Base-by-base conservation (phyloP, 2,797 vertebrate species). In the Melanotaenia trifasciata region DNA sequence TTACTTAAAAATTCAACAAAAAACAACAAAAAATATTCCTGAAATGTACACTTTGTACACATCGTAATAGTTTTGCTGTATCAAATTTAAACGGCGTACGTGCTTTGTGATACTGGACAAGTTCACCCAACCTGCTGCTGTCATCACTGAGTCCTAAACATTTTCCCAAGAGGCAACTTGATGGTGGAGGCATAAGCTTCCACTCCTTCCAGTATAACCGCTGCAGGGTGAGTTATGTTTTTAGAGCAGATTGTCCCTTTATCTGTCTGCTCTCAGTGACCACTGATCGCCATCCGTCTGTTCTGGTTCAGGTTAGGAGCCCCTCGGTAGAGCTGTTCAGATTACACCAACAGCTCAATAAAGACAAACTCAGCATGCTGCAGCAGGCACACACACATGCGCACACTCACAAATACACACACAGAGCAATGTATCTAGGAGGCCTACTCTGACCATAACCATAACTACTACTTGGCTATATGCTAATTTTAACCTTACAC, bases 261-360 rank as follows among this genome's bases (percentile, higher is more conserved):
- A 74, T 80, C 74, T 54, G 69, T 79, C 66, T 13, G 64, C 59
- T 78, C 72, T 83, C 78, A 26, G 75, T 82, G 87, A 84, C 87
- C 84, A 84, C 81, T 80, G 86, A 86, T 79, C 71, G 60, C 84
- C 62, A 80, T 74, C 78, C 67, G 76, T 87, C 81, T 86, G 84
- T 47, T 87, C 89, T 74, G 78, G 70, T 83, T 81, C 84, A 82
- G 72, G 85, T 84, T 83, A 82, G 87, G 73, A 81, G 80, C 79
- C 84, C 82, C 81, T 87, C 77, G 74, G 84, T 60, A 68, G 78
- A 89, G 89, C 89, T 96, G 94, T 94, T 96, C 95, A 93, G 90
- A 95, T 96, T 95, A 95, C 95, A 96, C 86, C 88, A 93, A 94
- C 93, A 94, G 93, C 89, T 95, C 94, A 94, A 94, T 94, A 94